A percentile compares a stretch with the other conserved stretches of the same genome.
Evolutionary conservation across 2,888 invertebrate genomes (phyloP).

Genomic region (Pemphredon lugubris): DNA sequence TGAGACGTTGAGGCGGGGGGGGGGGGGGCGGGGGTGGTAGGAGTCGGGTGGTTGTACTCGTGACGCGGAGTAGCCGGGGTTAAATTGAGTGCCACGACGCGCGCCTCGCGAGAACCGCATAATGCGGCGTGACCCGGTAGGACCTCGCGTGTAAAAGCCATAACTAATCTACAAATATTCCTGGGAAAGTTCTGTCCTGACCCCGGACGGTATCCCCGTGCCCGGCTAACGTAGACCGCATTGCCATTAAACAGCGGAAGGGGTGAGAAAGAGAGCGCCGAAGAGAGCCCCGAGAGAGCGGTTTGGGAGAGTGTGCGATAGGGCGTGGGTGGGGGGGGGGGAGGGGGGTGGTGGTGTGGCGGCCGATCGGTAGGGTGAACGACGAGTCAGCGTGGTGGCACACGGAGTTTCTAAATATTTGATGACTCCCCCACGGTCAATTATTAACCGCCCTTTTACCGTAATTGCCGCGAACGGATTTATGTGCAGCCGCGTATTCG

Average conservation of each 20-base stretch:
- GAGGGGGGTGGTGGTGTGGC: background rate
- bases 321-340: too few species aligned
- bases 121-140: constrained; percentile 64
- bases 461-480: constrained; percentile 61
- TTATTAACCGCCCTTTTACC: constrained; percentile 56
- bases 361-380: background rate
- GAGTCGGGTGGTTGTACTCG: constrained; percentile 2
- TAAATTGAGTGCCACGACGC: constrained; percentile 68
- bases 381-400: constrained; percentile 14
- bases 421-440: constrained; percentile 30
- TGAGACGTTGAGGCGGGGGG: background rate
- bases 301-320: background rate
- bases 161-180: constrained; percentile 70
- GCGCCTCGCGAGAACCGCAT: constrained; percentile 65
- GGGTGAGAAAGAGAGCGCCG: background rate
- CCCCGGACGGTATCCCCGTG: constrained; percentile 23
- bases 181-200: constrained; percentile 58
- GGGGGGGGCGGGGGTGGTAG: background rate
- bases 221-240: constrained; percentile 36
- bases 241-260: constrained; percentile 41
- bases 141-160: constrained; percentile 74
- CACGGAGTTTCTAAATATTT: constrained; percentile 51
- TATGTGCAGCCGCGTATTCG: constrained; percentile 30
- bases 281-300: background rate
- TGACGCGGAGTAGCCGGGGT: constrained; percentile 37